Base-by-base conservation (phyloP, 2,888 invertebrate species). In the Cynaeus angustus region DNA sequence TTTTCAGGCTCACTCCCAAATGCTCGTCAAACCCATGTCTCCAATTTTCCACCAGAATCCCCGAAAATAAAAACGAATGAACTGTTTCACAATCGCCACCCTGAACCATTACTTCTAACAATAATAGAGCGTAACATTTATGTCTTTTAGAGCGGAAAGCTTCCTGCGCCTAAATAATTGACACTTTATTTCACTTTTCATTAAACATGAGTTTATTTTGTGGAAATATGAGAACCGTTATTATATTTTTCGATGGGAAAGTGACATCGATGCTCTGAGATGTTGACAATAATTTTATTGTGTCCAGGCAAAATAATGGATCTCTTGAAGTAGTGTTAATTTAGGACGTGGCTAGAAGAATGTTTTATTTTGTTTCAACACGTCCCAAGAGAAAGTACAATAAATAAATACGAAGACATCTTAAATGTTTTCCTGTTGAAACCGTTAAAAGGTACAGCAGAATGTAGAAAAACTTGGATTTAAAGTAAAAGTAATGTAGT, bases 61-160 rank as follows among this genome's bases (percentile, higher is more conserved):
- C 13, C 21, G 14, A 50, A 61, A 48, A 61, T 61, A 48, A 61
- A 61, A 61, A 7, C 48, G 41, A 61, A 61, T 38, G 61, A 61
- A 61, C 50, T 48, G 61, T 48, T 33, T n/a, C 26, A 50, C 37
- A 61, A 61, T 50, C 45, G 12, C 13, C 33, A 45, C 14, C 58
- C 50, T 9, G 26, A 28, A 50, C 10, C 14, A 45, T 45, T 45
- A 45, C 45, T 10, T 45, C 14, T 6, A 8, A 46, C 16, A 46
- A 16, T 14, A 14, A 46, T 43, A 43, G 10, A 43, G 7, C n/a
- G 6, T 12, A n/a, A 10, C 43, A 10, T 43, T 43, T 43, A 43
- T 3, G 12, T 13, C 12, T 43, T 10, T 43, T 6, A 6, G 1
- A 12, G 43, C 12, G 43, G 43, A 43, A 1, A 1, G 5, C 1